Evolutionary conservation across 2,113 vertebrate species (phyloP).

Genomic region (Octodon degus): DNA sequence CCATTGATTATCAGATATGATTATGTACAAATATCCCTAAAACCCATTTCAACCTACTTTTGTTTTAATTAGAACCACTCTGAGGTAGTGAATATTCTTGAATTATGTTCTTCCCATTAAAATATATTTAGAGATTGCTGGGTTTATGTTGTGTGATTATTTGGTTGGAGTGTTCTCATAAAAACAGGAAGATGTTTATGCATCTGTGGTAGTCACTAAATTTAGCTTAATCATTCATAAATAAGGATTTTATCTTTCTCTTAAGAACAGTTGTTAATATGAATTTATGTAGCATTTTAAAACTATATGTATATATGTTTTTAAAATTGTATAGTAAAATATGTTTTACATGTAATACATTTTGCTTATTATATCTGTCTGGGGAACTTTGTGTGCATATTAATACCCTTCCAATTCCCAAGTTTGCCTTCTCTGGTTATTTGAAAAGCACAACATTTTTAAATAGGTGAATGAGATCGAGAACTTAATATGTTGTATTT

Average conservation of each 20-base stretch:
- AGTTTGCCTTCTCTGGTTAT: conserved; percentile 67
- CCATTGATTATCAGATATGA: conserved; percentile 67
- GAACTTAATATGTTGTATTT: conserved; percentile 69
- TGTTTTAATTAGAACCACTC: conserved; percentile 77
- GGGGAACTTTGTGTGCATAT: conserved; percentile 1
- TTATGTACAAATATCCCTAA: conserved; percentile 60
- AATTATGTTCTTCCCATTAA: conserved; percentile 70
- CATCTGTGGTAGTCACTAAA: conserved; percentile 71
- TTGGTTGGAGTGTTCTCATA: conserved; percentile 82
- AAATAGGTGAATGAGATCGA: conserved; percentile 66
- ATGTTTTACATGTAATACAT: conserved; percentile 51
- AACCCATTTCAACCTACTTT: conserved; percentile 60
- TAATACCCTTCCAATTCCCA: neutral
- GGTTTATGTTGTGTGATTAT: conserved; percentile 76
- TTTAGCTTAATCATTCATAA: conserved; percentile 77
- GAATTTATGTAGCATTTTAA: conserved; percentile 70
- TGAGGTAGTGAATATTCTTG: conserved; percentile 56
- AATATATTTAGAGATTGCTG: conserved; percentile 75
- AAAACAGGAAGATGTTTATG: conserved; percentile 83
- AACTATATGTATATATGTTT: conserved; percentile 3
- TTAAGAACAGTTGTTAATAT: conserved; percentile 77
- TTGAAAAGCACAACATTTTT: conserved; percentile 52
- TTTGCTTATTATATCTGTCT: conserved; percentile 52
- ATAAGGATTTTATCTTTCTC: conserved; percentile 80
- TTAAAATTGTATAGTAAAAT: conserved; percentile 52